Conservation (phyloP, 1,140 invertebrate species). For the Leptoteleia sp. region DNA sequence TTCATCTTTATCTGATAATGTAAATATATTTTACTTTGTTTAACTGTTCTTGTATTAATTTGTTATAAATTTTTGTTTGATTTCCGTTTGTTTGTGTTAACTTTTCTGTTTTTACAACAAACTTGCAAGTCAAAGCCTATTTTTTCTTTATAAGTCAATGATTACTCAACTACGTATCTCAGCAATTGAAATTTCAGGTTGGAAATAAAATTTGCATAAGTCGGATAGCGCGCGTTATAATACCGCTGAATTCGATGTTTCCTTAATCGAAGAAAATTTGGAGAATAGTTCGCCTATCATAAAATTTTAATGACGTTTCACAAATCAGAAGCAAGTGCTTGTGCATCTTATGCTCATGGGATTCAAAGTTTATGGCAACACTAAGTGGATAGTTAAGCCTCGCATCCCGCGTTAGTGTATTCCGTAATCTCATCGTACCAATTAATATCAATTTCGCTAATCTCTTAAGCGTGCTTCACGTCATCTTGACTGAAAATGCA, state of each 20-base stretch:
- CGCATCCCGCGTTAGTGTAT: constrained; percentile 63
- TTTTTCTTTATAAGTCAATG: too few species aligned
- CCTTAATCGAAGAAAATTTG: constrained; percentile 26
- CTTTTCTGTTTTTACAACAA: too few species aligned
- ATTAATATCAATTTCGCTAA: constrained; percentile 72
- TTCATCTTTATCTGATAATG: too few species aligned
- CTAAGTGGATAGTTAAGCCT: constrained; percentile 71
- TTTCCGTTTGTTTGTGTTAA: too few species aligned
- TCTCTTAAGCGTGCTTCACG: constrained; percentile 65
- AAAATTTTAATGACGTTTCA: constrained; percentile 62
- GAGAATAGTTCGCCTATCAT: constrained; percentile 30
- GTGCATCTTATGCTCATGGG: constrained; percentile 63
- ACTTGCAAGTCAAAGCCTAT: too few species aligned
- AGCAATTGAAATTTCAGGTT: too few species aligned
- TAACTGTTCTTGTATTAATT: too few species aligned
- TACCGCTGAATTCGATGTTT: not conserved
- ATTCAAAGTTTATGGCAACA: constrained; percentile 69
- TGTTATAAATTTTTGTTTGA: too few species aligned
- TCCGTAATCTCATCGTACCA: constrained; percentile 68
- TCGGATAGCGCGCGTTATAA: not conserved
- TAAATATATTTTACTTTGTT: too few species aligned
- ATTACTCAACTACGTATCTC: too few species aligned
- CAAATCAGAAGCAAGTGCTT: constrained; percentile 62
- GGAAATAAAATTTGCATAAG: not conserved
- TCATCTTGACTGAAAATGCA: constrained; percentile 63